Conservation (phyloP, 2,888 invertebrate species). For the Nephrotoma appendiculata region DNA sequence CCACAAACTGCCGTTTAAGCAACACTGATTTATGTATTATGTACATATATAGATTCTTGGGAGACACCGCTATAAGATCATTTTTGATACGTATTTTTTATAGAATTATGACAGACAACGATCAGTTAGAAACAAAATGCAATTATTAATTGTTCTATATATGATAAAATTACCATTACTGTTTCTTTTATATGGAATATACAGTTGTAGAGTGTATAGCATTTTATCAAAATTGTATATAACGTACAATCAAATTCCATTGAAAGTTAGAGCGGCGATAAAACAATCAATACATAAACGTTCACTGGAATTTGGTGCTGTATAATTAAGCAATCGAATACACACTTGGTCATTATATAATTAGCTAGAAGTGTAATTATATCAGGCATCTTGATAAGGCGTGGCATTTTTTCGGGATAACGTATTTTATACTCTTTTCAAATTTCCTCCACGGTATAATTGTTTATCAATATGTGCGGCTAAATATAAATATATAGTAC, state of each 20-base stretch:
- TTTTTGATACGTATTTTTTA: not conserved
- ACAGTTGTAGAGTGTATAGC: not conserved
- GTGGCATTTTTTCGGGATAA: not conserved
- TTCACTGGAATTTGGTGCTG: not conserved
- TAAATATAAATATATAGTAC: not conserved
- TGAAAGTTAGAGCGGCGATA: not conserved
- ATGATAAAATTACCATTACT: not conserved
- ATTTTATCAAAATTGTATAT: not conserved
- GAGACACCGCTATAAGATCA: no score
- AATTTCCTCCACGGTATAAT: not conserved
- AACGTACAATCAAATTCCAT: not conserved
- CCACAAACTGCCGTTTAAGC: no score
- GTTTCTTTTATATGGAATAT: not conserved
- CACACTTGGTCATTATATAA: not conserved
- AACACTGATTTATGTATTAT: no score
- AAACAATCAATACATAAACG: not conserved
- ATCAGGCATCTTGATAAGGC: not conserved
- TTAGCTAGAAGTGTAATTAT: not conserved
- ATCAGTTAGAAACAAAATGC: not conserved
- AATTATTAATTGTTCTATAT: not conserved
- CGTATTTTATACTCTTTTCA: not conserved
- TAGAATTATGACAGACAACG: not conserved
- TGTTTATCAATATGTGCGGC: not conserved
- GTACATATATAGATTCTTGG: no score
- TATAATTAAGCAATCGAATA: not conserved